Evolutionary conservation across 1,140 invertebrate species (phyloP).

Genomic region (Rhopalosiphum padi): DNA sequence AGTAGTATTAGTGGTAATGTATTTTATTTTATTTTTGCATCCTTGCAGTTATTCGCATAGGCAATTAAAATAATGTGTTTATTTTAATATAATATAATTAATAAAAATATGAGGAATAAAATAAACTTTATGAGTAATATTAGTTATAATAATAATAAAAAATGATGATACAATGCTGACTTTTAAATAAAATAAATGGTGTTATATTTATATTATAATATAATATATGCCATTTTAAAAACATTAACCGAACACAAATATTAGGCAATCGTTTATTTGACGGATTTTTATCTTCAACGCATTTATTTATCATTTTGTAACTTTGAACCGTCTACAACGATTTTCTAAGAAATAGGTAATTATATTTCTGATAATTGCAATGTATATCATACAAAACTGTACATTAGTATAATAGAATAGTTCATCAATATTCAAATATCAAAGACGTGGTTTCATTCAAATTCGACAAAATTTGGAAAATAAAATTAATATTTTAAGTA

Average conservation of each 20-base stretch:
- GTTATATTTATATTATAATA: not conserved
- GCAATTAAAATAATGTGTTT: not conserved
- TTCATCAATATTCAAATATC: not conserved
- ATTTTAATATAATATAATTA: not conserved
- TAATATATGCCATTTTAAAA: not conserved
- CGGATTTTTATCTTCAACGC: not conserved
- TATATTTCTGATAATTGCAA: not conserved
- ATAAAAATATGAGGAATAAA: not conserved
- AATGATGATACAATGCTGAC: not conserved
- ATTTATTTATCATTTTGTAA: slow-evolving; percentile 1
- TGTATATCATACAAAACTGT: not conserved
- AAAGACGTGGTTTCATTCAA: not conserved
- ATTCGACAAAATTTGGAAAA: not conserved
- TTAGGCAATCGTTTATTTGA: slow-evolving; percentile 9
- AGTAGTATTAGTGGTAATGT: not conserved
- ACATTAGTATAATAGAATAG: not conserved
- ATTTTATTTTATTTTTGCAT: not conserved
- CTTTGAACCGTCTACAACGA: slow-evolving; percentile 5
- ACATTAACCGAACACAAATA: not conserved
- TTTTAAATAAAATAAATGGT: not conserved
- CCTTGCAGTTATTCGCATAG: not conserved
- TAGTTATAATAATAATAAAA: not conserved
- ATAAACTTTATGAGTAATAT: not conserved
- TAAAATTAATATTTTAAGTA: not conserved
- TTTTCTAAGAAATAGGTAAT: slow-evolving; percentile 21